Evolutionary conservation across 2,797 vertebrate genomes (phyloP), one percentile per base, ranked within the genome.

Genomic region (Lithobates sylvaticus): DNA sequence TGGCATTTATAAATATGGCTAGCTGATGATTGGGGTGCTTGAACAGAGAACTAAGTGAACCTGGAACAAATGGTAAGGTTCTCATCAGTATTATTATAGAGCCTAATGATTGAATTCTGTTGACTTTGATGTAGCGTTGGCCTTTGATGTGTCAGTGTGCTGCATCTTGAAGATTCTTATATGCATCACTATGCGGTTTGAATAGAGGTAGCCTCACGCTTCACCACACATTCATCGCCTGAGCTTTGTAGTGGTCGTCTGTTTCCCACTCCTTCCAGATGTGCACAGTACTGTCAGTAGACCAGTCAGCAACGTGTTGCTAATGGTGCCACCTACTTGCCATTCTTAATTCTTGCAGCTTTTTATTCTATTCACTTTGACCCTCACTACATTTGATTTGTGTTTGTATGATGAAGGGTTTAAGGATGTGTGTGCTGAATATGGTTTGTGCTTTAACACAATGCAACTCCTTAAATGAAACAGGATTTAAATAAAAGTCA

Each of bases 211-310:
- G 75, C 69, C 80, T 65, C 39, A 79, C 16, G 47, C 85, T 69
- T 61, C 78, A 86, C 71, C 84, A 82, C 65, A 82, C 34, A 69
- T 68, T 78, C 75, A 78, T 50, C 74, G 81, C 39, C 15, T 87
- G 58, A 68, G 50, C 85, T 87, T 87, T 87, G 85, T 87, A 87
- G 85, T 87, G 85, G 80, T 87, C 78, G 85, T 34, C 69, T 81
- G 44, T 27, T 76, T 87, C 71, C 81, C 86, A 87, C 81, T 64
- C 64, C 47, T 9, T 69, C 76, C 86, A 87, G 81, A 87, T 84
- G 76, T 87, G 76, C 13, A 15, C 71, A 67, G 15, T 21, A 9
- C 42, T 18, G 47, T 50, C 26, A 13, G 23, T n/a, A 58, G 78
- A 71, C 29, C 3, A 29, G 47, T 16, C 15, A 36, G 44, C 78